Percentiles rank a stretch among this genome's conserved stretches.
phyloP scores from a whole-genome alignment of 1,140 invertebrate genomes.

The Nasonia giraulti region DNA sequence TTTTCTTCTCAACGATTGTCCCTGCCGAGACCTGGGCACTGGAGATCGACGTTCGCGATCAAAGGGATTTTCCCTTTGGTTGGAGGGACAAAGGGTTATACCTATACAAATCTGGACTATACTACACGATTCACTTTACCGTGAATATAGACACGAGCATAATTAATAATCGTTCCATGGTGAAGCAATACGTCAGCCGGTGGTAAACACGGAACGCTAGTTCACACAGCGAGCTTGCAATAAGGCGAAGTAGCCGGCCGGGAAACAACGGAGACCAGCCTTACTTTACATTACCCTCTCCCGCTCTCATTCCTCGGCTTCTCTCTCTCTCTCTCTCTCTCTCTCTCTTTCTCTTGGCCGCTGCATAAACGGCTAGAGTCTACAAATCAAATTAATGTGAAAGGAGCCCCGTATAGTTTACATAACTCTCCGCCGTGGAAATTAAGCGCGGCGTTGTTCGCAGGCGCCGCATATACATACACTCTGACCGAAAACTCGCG shows the following conservation, averaged over 20 bases:
- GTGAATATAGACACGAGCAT: neutral
- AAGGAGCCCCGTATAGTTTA: constrained; percentile 50
- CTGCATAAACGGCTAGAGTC: constrained; percentile 45
- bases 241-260: constrained; percentile 27
- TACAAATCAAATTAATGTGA: constrained; percentile 55
- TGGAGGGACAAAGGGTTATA: too few species aligned
- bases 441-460: constrained; percentile 47
- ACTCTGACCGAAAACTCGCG: constrained; percentile 36
- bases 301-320: neutral
- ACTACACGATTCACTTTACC: too few species aligned
- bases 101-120: too few species aligned
- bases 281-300: constrained; percentile 8
- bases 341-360: neutral
- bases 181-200: neutral
- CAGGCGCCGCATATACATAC: neutral
- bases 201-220: constrained; percentile 13
- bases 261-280: constrained; percentile 34
- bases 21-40: neutral
- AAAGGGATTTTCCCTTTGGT: too few species aligned
- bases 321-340: too few species aligned
- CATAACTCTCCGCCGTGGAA: constrained; percentile 49
- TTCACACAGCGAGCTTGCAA: neutral
- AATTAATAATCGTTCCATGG: neutral
- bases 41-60: neutral
- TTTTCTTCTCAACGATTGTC: neutral